phyloP scores from a whole-genome alignment of 2,888 invertebrate species.

The Chloroclystis v-ata region DNA sequence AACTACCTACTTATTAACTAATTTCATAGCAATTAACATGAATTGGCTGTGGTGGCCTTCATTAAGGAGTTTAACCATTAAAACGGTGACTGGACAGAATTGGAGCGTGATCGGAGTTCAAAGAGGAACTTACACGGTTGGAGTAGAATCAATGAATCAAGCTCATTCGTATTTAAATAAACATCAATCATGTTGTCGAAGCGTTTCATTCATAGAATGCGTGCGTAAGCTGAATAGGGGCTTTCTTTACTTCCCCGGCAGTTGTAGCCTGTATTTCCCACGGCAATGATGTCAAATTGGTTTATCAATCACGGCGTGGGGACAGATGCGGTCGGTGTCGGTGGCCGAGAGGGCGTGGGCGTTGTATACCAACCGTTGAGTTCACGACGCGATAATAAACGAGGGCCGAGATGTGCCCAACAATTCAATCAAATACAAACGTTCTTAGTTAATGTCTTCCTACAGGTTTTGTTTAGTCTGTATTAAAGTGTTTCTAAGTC shows the following conservation, averaged over 20 bases:
- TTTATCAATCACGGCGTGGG: constrained; percentile 68
- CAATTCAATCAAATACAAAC: constrained; percentile 37
- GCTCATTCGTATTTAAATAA: constrained; percentile 1
- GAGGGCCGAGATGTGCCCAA: constrained; percentile 44
- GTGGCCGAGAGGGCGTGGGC: constrained; percentile 52
- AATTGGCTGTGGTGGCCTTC: constrained; percentile 41
- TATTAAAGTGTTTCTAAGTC: neutral
- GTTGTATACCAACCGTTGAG: constrained; percentile 52
- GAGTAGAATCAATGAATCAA: constrained; percentile 9
- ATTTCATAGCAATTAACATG: constrained; percentile 57
- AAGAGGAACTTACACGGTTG: constrained; percentile 17
- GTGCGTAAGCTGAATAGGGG: constrained; percentile 3
- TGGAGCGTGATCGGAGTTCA: constrained; percentile 17
- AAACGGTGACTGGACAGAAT: constrained; percentile 23
- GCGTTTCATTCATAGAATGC: constrained; percentile 4
- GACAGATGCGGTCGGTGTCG: constrained; percentile 63
- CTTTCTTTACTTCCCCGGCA: constrained; percentile 10
- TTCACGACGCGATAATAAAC: constrained; percentile 49
- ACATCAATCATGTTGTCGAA: constrained; percentile 4
- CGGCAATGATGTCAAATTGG: constrained; percentile 69
- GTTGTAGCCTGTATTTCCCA: constrained; percentile 55
- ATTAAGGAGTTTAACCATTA: constrained; percentile 35
- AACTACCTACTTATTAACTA: constrained; percentile 43
- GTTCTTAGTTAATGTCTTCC: constrained; percentile 13
- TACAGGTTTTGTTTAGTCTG: neutral